Evolutionary conservation across 2,888 invertebrate species (phyloP).

Genomic region (Lycia hirtaria): DNA sequence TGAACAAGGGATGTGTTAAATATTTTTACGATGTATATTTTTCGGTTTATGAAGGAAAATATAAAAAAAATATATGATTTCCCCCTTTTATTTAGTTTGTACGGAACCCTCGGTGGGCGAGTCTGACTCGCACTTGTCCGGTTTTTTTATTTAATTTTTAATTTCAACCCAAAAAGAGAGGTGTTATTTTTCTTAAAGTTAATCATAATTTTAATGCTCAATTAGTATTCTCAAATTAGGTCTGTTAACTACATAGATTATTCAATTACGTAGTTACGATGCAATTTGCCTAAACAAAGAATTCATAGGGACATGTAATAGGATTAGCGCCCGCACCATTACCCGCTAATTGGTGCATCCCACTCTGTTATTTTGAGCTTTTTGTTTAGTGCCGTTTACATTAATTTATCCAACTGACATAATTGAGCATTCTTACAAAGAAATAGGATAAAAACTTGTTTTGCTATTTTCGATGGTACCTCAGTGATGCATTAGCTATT

Average conservation of each 20-base stretch:
- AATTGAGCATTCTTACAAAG: background rate
- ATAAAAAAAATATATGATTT: no score
- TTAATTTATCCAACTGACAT: background rate
- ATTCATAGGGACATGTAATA: conserved; percentile 57
- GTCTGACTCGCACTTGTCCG: no score
- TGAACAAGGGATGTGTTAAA: no score
- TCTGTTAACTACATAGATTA: conserved; percentile 38
- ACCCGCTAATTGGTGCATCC: conserved; percentile 60
- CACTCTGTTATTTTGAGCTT: conserved; percentile 17
- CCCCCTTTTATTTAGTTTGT: no score
- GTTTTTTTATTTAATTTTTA: no score
- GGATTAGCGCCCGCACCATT: conserved; percentile 75
- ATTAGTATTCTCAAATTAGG: conserved; percentile 7
- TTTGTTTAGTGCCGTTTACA: conserved; percentile 23
- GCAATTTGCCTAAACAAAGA: conserved; percentile 51
- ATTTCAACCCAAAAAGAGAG: no score
- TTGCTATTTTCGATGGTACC: no score
- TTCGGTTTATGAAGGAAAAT: no score
- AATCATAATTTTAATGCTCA: background rate
- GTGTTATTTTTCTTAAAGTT: background rate
- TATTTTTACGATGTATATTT: no score
- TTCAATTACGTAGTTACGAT: conserved; percentile 43
- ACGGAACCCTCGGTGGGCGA: no score
- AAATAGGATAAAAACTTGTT: background rate
- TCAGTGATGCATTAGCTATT: no score